Evolutionary conservation across 2,797 vertebrate genomes (phyloP).

Genomic region (Malacoctenus gilli): DNA sequence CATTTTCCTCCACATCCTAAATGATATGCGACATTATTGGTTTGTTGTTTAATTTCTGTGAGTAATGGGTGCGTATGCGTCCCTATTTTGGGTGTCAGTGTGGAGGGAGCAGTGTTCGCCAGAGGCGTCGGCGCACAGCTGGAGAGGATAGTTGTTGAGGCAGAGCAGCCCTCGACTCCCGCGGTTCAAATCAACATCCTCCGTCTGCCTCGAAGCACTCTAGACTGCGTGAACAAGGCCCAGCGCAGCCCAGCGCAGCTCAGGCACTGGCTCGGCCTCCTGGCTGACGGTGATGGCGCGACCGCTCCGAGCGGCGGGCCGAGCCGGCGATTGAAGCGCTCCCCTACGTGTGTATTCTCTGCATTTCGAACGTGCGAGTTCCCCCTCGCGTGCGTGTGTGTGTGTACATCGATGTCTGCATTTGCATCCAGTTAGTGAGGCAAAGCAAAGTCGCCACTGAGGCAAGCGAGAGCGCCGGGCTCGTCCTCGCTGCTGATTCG

Average conservation of each 20-base stretch:
- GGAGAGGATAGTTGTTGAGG: constrained; percentile 37
- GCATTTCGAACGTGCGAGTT: constrained; percentile 7
- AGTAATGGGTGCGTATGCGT: not conserved
- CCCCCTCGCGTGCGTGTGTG: not conserved
- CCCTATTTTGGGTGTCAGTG: not conserved
- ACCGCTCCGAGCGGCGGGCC: constrained; percentile 3
- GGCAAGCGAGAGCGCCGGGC: not conserved
- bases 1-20: no score
- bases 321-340: not conserved
- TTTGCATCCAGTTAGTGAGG: not conserved
- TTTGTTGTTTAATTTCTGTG: not conserved
- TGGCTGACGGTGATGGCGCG: constrained; percentile 19
- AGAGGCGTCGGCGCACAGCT: constrained; percentile 37
- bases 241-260: constrained; percentile 1
- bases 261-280: constrained; percentile 10
- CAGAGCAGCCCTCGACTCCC: constrained; percentile 35
- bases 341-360: not conserved
- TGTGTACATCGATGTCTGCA: not conserved
- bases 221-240: constrained; percentile 1
- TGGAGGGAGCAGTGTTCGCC: constrained; percentile 32
- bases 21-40: no score
- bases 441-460: not conserved
- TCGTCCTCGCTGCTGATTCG: constrained; percentile 3
- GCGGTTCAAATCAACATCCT: constrained; percentile 51
- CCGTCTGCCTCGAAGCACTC: constrained; percentile 23